These are phyloP conservation scores for Epizoanthus illoricatus DNA, from an alignment of 92 coral and sea anemone genomes.

Conservation along the genomic window DNA sequence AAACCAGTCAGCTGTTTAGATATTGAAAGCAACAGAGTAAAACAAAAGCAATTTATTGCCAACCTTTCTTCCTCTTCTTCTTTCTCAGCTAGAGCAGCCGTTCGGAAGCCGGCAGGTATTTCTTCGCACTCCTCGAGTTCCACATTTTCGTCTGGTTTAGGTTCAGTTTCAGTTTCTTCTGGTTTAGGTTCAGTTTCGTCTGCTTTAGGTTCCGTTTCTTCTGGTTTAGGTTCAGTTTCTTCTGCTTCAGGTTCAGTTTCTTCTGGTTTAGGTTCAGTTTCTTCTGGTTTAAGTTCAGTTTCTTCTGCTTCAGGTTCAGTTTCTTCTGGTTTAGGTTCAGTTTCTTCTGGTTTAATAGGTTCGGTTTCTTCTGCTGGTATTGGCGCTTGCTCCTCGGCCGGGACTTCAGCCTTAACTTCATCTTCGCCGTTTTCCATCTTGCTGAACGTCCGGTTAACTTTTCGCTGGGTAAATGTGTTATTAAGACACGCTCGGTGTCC, in stretches of 20 bases:
- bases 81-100: conserved; percentile 37
- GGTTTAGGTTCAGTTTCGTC: not conserved
- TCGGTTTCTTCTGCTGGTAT: not conserved
- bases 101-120: conserved; percentile 29
- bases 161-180: too few species aligned
- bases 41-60: not conserved
- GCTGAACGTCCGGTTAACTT: not conserved
- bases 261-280: not conserved
- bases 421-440: conserved; percentile 33
- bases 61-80: conserved; percentile 36
- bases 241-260: too few species aligned
- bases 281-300: not conserved
- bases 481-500: too few species aligned
- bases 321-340: not conserved
- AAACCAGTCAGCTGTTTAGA: too few species aligned
- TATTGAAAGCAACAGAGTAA: not conserved
- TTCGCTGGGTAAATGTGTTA: too few species aligned
- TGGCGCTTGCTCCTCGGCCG: not conserved
- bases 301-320: not conserved
- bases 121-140: not conserved
- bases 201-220: not conserved
- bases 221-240: too few species aligned
- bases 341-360: not conserved
- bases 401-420: not conserved
- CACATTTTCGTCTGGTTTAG: too few species aligned